Percentiles rank a stretch among this genome's conserved stretches.
phyloP scores from a whole-genome alignment of 1,140 invertebrate species.

The Apis laboriosa region DNA sequence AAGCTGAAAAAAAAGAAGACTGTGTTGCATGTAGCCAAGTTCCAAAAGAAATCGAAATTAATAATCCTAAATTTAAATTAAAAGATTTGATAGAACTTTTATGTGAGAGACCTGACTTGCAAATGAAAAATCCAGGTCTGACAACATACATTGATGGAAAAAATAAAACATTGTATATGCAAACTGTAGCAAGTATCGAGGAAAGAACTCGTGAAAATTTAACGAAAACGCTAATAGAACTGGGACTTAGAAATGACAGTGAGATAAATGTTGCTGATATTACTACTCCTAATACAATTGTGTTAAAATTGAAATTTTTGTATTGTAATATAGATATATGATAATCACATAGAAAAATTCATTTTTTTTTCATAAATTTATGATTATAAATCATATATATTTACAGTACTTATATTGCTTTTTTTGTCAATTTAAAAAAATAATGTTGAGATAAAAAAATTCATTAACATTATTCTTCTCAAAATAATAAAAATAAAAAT shows the following conservation, averaged over 20 bases:
- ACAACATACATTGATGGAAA: constrained; percentile 91
- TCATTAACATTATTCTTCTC: constrained; percentile 5
- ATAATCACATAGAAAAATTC: constrained; percentile 29
- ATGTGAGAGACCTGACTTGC: constrained; percentile 87
- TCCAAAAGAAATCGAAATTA: constrained; percentile 86
- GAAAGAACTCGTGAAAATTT: constrained; percentile 92
- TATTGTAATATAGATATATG: constrained; percentile 16
- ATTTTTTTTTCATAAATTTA: constrained; percentile 35
- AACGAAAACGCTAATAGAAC: constrained; percentile 91
- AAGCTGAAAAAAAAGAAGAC: constrained; percentile 92
- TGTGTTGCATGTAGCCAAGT: constrained; percentile 94
- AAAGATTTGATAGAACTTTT: constrained; percentile 92
- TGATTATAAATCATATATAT: constrained; percentile 44
- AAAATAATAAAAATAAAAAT: constrained; percentile 35
- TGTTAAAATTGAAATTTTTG: constrained; percentile 85
- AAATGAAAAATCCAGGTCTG: constrained; percentile 93
- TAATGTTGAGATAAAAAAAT: not conserved
- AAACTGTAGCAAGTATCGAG: constrained; percentile 93
- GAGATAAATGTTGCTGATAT: constrained; percentile 94
- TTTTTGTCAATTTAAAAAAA: constrained; percentile 17
- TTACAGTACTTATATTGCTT: constrained; percentile 47
- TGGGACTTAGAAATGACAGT: constrained; percentile 90
- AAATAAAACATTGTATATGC: constrained; percentile 96
- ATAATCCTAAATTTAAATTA: constrained; percentile 87
- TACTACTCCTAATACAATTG: constrained; percentile 91